Evolutionary conservation across 1,140 invertebrate genomes (phyloP), one percentile per base, ranked within the genome.

Genomic region (Bombus haemorrhoidalis): DNA sequence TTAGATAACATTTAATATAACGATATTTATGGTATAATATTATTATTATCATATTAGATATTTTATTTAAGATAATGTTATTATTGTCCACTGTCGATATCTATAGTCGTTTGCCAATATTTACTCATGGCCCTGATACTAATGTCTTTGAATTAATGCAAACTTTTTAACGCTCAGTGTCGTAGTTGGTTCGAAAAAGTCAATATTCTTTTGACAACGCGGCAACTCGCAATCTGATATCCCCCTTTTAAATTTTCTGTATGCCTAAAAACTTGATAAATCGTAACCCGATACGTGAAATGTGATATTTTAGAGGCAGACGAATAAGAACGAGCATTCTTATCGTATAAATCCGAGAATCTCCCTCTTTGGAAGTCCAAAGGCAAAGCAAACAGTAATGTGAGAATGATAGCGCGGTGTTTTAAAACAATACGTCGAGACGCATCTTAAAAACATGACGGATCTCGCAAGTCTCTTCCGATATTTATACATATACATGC

Each of bases 311-410:
- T 87, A 57, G 64, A 85, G 41, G 88, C 88, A 47, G 88, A 83
- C 86, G 86, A 86, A 86, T 90, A 90, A 90, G 86, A 90, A 90
- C 69, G 88, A 76, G 88, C 39, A 83, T 90, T 90, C 89, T 90
- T 90, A 90, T 90, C 89, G 83, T 86, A 85, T 86, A 90, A 90
- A 90, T 90, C 88, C 88, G 88, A 90, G 88, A 87, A 90, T 90
- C 88, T 80, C 86, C 86, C 89, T 81, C 72, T 79, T 64, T 37
- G 81, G 69, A 39, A 87, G 81, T 80, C 78, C 43, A 81, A 87
- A 81, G 86, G 83, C 89, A 87, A 90, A 90, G 83, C 89, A 87
- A 90, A 90, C 89, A 90, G 89, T 90, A 90, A 90, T 28, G 84
- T 80, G 89, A 90, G 89, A 90, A 90, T 87, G 89, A 90, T 90